phyloP scores from a whole-genome alignment of 2,113 vertebrate genomes.

The Cathartes aura region DNA sequence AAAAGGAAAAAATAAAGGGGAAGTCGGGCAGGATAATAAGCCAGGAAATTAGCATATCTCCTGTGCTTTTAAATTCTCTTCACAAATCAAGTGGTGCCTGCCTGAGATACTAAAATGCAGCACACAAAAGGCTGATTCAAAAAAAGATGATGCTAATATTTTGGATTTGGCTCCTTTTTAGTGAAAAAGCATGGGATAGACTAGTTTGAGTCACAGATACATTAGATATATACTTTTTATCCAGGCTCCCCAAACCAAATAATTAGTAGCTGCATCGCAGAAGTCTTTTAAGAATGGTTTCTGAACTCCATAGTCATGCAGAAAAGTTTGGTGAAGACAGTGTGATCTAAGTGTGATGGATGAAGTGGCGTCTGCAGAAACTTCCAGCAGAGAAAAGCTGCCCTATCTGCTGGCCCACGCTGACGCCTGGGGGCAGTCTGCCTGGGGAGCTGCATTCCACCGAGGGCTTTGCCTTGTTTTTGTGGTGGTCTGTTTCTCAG shows the following conservation, averaged over 20 bases:
- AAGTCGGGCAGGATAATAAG: constrained; percentile 37
- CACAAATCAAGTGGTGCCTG: background rate
- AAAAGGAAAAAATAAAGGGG: constrained; percentile 25
- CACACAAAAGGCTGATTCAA: background rate
- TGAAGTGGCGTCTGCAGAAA: background rate
- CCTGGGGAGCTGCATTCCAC: background rate
- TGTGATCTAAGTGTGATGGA: background rate
- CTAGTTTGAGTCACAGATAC: background rate
- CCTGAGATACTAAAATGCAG: background rate
- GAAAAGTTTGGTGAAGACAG: background rate
- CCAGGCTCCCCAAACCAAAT: background rate
- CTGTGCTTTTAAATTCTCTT: background rate
- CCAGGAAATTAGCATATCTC: constrained; percentile 35
- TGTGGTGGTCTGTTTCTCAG: fast-evolving
- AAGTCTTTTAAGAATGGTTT: background rate
- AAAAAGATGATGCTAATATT: background rate
- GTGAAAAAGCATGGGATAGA: background rate
- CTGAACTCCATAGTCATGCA: background rate
- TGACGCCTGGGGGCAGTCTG: background rate
- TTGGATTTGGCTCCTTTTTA: background rate
- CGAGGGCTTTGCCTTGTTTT: background rate
- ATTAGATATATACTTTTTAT: background rate
- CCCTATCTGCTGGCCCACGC: fast-evolving
- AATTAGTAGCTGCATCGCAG: background rate
- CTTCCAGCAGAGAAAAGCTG: background rate